phyloP scores from a whole-genome alignment of 2,797 vertebrate species.

The Phaenicophaeus curvirostris region DNA sequence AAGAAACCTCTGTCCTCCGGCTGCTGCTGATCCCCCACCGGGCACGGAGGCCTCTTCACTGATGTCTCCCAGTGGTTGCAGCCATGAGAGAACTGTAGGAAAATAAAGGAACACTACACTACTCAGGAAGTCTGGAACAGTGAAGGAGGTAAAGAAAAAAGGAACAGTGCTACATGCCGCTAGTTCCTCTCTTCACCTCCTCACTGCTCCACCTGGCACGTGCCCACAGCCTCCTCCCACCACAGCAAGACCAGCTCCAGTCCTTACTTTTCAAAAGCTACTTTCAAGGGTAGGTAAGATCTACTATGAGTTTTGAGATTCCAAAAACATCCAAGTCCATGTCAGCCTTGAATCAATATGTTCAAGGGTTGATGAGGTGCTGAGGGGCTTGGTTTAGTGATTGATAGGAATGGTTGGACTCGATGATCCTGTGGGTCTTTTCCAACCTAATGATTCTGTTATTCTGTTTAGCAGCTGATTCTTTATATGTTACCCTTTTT shows the following conservation, averaged over 20 bases:
- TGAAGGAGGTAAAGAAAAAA: not conserved
- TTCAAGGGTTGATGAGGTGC: too few relatives aligned
- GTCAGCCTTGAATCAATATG: not conserved
- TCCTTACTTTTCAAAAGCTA: not conserved
- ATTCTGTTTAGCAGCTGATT: not conserved
- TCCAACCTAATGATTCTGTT: too few relatives aligned
- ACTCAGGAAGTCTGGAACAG: rapidly evolving
- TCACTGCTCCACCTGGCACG: not conserved
- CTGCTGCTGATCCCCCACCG: not conserved
- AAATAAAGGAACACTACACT: not conserved
- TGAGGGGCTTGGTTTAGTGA: too few relatives aligned
- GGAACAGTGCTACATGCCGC: not conserved
- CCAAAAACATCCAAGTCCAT: not conserved
- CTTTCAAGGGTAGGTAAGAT: not conserved
- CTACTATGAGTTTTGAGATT: not conserved
- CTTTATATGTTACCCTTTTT: not conserved
- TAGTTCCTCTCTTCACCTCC: not conserved
- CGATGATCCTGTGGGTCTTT: too few relatives aligned
- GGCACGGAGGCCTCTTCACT: not conserved
- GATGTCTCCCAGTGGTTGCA: not conserved
- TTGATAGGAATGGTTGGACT: too few relatives aligned
- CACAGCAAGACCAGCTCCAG: not conserved
- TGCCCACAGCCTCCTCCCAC: not conserved
- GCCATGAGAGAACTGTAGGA: not conserved
- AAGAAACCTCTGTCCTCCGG: not conserved